Base-by-base conservation (phyloP, 2,113 vertebrate genomes). In the Carettochelys insculpta region DNA sequence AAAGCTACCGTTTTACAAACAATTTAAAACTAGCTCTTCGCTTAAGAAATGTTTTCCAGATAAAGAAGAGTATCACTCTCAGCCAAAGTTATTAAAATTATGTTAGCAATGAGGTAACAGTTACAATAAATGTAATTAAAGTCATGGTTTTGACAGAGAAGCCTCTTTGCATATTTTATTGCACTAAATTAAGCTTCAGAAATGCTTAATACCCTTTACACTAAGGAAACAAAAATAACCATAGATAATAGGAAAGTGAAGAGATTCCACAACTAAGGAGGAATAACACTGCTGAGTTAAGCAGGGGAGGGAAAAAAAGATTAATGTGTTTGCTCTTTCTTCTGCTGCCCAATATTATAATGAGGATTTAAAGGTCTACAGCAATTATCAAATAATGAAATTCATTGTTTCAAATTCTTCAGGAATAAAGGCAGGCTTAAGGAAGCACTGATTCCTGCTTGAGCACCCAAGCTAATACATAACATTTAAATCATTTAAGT, bases 341-440 rank as follows among this genome's bases (percentile, higher is more conserved):
- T 79, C 51, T 52, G 65, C 50, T 47, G 88, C 47, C n/a, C 93
- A 90, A 61, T 1, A 2, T 88, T 81, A 91, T 93, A 95, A 95
- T 88, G 91, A 97, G 95, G 90, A 97, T 92, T 97, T 94, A 92
- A 95, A 94, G 91, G 94, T 80, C 90, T 82, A 61, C 54, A 94
- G 95, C 93, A 95, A 97, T 97, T 96, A 97, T 91, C 77, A 82
- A 93, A 96, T 93, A 73, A 96, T 45, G 83, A 83, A 47, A 86
- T 75, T 41, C 87, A 77, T 90, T 88, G 83, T 88, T 96, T 88
- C 88, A 90, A 89, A 88, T 95, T 94, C 45, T 85, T 94, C 83
- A 92, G 58, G 90, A 86, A 95, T 92, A 94, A 34, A 87, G 88
- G 89, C 80, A 95, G 79, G 80, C 92, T 83, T 95, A 94, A 84